A percentile compares a stretch with the other conserved stretches of the same genome.
Conservation (phyloP, 2,888 invertebrate species). For the Orthosia cruda region DNA sequence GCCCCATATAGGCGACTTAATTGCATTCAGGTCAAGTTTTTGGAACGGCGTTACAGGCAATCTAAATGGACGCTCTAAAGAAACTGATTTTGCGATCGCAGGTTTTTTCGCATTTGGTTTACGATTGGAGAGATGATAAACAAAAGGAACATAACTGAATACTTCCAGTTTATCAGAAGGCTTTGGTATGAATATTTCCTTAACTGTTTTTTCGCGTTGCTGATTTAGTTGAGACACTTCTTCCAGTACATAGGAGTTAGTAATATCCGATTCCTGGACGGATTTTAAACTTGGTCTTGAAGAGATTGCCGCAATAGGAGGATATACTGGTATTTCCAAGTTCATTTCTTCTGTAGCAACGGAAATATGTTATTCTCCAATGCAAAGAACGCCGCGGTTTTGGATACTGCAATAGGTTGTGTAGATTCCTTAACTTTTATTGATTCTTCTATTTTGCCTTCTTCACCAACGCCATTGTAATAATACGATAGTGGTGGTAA, state of each 20-base stretch:
- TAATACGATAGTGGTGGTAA: slow-evolving; percentile 11
- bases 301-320: neutral
- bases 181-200: slow-evolving; percentile 4
- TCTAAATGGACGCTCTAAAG: slow-evolving; percentile 8
- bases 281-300: neutral
- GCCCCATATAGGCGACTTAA: neutral
- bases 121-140: slow-evolving; percentile 14
- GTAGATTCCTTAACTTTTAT: neutral
- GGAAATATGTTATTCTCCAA: slow-evolving; percentile 13
- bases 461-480: neutral
- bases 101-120: slow-evolving; percentile 1
- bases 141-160: slow-evolving; percentile 27
- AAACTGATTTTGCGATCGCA: slow-evolving; percentile 14
- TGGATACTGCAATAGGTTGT: neutral
- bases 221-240: slow-evolving; percentile 18
- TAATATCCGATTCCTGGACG: neutral
- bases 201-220: neutral
- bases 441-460: slow-evolving; percentile 10
- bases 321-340: slow-evolving; percentile 24
- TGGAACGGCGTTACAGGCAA: slow-evolving; percentile 14
- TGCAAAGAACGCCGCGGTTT: slow-evolving; percentile 1
- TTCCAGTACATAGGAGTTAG: slow-evolving; percentile 3
- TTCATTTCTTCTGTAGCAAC: slow-evolving; percentile 3
- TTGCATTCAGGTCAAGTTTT: neutral
- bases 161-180: slow-evolving; percentile 8